Evolutionary conservation across 2,113 vertebrate genomes (phyloP), one percentile per base, ranked within the genome.

Genomic region (Jacana jacana): DNA sequence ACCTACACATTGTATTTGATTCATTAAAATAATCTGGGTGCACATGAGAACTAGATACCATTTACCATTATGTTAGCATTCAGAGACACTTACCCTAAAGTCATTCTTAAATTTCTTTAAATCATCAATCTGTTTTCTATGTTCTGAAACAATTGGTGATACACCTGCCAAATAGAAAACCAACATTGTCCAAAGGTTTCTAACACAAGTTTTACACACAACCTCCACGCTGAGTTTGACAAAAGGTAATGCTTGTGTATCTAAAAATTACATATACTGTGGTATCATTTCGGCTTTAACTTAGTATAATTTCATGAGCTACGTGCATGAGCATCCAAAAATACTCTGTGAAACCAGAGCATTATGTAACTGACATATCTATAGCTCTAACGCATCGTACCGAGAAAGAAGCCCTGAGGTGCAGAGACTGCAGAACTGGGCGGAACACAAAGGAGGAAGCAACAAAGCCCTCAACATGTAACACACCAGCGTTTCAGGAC

Each of bases 81-180:
- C 23, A 71, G 52, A 72, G 8, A 86, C 49, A 98, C 99, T 99
- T 98, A 99, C 99, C 99, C 99, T 99, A 98, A 99, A 99, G 97
- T 99, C 99, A 95, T 98, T 99, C 98, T 99, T 99, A 98, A 99
- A 99, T 98, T 99, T 99, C 98, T 99, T 99, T 98, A 99, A 99
- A 98, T 99, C 99, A 98, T 99, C 99, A 95, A 99, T 98, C 97
- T 99, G 99, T 98, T 99, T 99, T 98, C 99, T 99, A 94, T 99
- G 99, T 97, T 99, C 99, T 93, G 98, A 98, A 97, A 98, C 98
- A 98, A 99, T 97, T 88, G 98, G 98, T 91, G 98, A 98, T 75
- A 98, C 97, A 97, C 99, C 99, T 99, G 88, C 83, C 97, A 94
- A 97, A 97, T 1, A 93, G 0, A 93, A 96, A 57, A 95, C 20